A percentile compares a stretch with the other conserved stretches of the same genome.
phyloP scores from a whole-genome alignment of 2,113 vertebrate genomes.

The Tinamus guttatus region DNA sequence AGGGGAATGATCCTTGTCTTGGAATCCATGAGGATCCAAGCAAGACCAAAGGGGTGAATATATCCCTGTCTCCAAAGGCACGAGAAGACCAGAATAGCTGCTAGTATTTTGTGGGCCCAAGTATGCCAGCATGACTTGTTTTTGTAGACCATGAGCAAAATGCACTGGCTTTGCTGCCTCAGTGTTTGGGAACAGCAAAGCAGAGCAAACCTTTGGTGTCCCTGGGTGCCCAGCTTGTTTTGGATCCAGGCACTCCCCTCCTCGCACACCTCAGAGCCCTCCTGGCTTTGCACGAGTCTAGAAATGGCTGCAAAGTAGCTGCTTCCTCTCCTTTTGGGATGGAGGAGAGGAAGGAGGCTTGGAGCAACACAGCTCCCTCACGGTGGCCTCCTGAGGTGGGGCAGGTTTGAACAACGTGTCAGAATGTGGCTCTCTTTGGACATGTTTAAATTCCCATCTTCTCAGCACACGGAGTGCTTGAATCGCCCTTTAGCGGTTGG shows the following conservation, averaged over 20 bases:
- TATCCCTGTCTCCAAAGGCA: not conserved
- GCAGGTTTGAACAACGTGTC: not conserved
- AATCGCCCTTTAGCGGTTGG: slow-evolving; percentile 24
- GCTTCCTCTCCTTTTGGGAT: not conserved
- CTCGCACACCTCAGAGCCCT: not conserved
- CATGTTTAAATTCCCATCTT: not conserved
- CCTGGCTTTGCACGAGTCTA: not conserved
- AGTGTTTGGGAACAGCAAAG: not conserved
- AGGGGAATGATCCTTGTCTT: not conserved
- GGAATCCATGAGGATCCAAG: fast-evolving
- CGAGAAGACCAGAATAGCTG: no score
- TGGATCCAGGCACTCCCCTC: not conserved
- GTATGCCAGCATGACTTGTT: no score
- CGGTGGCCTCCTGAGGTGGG: slow-evolving; percentile 28
- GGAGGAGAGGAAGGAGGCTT: not conserved
- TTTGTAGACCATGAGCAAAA: not conserved
- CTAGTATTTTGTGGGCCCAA: not conserved
- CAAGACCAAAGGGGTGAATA: not conserved
- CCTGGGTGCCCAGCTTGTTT: not conserved
- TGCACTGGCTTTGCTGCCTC: not conserved
- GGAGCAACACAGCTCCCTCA: not conserved
- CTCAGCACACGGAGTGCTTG: not conserved
- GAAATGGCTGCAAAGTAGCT: not conserved
- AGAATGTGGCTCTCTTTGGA: slow-evolving; percentile 25
- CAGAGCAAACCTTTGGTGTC: not conserved